phyloP scores from a whole-genome alignment of 1,140 invertebrate genomes.

The Drosophila oshimai region DNA sequence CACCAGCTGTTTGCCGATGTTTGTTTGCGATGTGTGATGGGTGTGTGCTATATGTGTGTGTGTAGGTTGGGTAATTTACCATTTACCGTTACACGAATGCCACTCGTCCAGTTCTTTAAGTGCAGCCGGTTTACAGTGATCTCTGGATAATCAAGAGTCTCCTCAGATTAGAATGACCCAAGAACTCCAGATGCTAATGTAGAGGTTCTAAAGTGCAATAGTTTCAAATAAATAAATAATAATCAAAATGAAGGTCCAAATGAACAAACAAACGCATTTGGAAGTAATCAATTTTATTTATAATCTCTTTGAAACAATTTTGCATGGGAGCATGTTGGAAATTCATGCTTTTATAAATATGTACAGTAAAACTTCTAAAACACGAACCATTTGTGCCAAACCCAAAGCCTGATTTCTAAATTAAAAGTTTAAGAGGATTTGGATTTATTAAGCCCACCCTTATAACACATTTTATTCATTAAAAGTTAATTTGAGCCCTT shows the following conservation, averaged over 20 bases:
- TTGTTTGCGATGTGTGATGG: slow-evolving; percentile 9
- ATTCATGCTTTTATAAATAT: neutral
- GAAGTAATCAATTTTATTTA: neutral
- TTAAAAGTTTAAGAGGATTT: no score
- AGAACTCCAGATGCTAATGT: neutral
- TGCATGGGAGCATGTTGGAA: no score
- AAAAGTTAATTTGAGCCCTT: no score
- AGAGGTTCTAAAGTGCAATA: no score
- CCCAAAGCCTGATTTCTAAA: no score
- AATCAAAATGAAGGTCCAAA: neutral
- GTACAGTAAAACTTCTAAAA: neutral
- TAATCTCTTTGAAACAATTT: neutral
- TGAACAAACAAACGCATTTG: neutral
- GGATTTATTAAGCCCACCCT: no score
- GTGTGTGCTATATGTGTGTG: neutral
- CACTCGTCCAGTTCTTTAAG: slow-evolving; percentile 44
- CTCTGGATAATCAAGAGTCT: neutral
- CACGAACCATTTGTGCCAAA: no score
- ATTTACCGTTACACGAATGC: slow-evolving; percentile 61
- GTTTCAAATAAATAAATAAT: neutral
- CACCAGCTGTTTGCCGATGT: slow-evolving; percentile 49
- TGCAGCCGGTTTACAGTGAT: slow-evolving; percentile 16
- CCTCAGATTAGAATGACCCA: neutral
- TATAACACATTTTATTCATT: no score
- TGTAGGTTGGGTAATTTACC: slow-evolving; percentile 28